Evolutionary conservation across 1,140 invertebrate genomes (phyloP).

Genomic region (Danaus melanippus): DNA sequence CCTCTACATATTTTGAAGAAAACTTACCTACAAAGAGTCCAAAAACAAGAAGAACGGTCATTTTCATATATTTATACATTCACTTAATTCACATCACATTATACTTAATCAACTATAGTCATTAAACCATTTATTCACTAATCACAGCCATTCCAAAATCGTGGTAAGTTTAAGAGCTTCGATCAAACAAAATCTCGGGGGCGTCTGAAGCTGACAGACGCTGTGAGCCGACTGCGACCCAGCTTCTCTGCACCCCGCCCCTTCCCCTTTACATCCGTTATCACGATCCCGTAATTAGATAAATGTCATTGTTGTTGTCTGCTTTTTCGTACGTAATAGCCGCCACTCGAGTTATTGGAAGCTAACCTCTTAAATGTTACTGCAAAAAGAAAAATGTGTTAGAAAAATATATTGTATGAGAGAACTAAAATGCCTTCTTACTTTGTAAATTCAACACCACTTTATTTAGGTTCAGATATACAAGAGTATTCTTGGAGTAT

Average conservation of each 20-base stretch:
- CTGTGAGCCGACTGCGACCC: conserved; percentile 40
- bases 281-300: conserved; percentile 67
- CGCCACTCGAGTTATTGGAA: no score
- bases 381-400: no score
- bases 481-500: no score
- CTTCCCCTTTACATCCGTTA: conserved; percentile 42
- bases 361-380: no score
- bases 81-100: conserved; percentile 41
- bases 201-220: conserved; percentile 19
- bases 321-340: conserved; percentile 24
- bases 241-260: conserved; percentile 28
- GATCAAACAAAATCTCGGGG: not conserved
- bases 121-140: conserved; percentile 12
- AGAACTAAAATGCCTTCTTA: no score
- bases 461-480: no score
- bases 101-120: conserved; percentile 12
- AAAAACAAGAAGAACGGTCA: conserved; percentile 58
- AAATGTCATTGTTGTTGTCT: conserved; percentile 64
- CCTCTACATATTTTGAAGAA: not conserved
- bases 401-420: no score
- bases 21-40: conserved; percentile 62
- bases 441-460: no score
- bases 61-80: conserved; percentile 37
- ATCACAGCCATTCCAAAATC: no score
- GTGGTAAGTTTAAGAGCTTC: no score